Evolutionary conservation across 2,888 invertebrate genomes (phyloP).

Genomic region (Cabera pusaria): DNA sequence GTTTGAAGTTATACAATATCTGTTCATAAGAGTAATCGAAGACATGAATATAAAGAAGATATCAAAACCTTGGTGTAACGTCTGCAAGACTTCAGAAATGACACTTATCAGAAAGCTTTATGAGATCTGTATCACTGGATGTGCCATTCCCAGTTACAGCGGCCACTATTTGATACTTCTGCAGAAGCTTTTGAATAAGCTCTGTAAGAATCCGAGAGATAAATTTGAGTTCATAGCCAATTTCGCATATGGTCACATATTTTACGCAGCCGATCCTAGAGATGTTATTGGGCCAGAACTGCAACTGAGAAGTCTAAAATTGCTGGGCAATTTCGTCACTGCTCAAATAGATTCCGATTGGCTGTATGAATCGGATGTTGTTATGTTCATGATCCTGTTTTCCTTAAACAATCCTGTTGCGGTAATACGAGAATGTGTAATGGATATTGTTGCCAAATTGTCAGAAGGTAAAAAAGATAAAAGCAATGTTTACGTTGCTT

Average conservation of each 20-base stretch:
- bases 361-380: conserved; percentile 68
- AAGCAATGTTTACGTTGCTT: conserved; percentile 61
- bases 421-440: conserved; percentile 79
- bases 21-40: conserved; percentile 74
- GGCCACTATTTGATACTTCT: conserved; percentile 63
- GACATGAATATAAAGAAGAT: conserved; percentile 67
- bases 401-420: conserved; percentile 78
- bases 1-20: conserved; percentile 81
- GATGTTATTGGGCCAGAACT: conserved; percentile 73
- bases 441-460: conserved; percentile 76
- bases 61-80: conserved; percentile 69
- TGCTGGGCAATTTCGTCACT: conserved; percentile 56
- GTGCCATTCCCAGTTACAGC: conserved; percentile 60
- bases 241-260: conserved; percentile 76
- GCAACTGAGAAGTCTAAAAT: conserved; percentile 77
- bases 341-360: conserved; percentile 52
- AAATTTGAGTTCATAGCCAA: conserved; percentile 84
- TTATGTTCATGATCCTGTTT: conserved; percentile 82
- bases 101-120: conserved; percentile 67
- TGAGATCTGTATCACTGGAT: conserved; percentile 77
- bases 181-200: conserved; percentile 69
- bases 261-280: conserved; percentile 66
- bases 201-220: conserved; percentile 63
- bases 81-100: conserved; percentile 59
- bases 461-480: conserved; percentile 52